Base-by-base conservation (phyloP, 2,113 vertebrate species). In the Gnathonemus echidnorhynchus region DNA sequence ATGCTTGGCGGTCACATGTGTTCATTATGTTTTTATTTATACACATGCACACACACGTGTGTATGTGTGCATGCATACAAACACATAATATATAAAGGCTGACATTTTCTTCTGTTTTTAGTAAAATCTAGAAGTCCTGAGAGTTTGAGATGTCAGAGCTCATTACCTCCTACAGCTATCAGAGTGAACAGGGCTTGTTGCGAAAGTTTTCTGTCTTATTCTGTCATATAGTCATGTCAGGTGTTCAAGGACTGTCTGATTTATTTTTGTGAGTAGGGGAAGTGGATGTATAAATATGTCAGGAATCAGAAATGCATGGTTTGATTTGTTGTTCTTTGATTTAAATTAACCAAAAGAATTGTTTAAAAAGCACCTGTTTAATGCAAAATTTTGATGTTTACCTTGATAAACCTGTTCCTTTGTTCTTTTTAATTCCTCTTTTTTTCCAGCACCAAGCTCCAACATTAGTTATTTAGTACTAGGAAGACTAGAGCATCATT, bases 101-200 rank as follows among this genome's bases (percentile, higher is more conserved):
- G 74, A 19, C 74, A 80, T 80, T 80, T 80, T 13, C 35, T 80
- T 80, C 62, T 80, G 74, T 80, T 80, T 80, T 70, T 70, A 70
- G 62, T 70, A 70, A 80, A 42, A 80, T 80, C 15, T 42, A 42
- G 74, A 80, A 19, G 35, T 80, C 13, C 35, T 6, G 35, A 80
- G 31, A 80, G 35, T 80, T 80, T 80, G 74, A 80, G 35, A 80
- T 80, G 74, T 80, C 31, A 80, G 74, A 80, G 74, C 74, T 80
- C 74, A 80, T 80, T 80, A 17, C 74, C 6, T 80, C 62, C 62
- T 70, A 70, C 62, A 42, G 35, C 11, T 80, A 80, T 80, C 74
- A 80, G 35, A 80, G 74, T 17, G 35, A 80, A 80, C 15, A 80
- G 74, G 35, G 35, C 74, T 80, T 80, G 74, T 80, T 80, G 31